Conservation (phyloP, 2,797 vertebrate genomes). For the Chrysolophus pictus region DNA sequence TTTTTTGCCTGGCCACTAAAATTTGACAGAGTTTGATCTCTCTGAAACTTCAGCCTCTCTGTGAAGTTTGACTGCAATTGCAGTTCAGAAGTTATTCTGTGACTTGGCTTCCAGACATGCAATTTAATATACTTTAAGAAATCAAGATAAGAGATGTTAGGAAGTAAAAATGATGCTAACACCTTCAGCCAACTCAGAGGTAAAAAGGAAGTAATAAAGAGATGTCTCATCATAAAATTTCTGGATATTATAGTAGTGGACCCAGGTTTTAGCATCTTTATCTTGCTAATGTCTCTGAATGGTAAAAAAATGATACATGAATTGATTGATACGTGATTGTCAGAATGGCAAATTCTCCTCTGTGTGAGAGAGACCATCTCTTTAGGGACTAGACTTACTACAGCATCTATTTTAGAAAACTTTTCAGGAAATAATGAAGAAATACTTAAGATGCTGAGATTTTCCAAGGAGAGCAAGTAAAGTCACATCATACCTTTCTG, state of each 20-base stretch:
- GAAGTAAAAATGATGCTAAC: background rate
- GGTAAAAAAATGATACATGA: background rate
- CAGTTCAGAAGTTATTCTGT: background rate
- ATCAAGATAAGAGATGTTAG: background rate
- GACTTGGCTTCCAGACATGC: background rate
- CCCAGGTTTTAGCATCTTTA: background rate
- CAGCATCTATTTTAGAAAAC: background rate
- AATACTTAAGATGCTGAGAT: slow-evolving; percentile 15
- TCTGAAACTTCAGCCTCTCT: background rate
- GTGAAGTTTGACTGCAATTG: background rate
- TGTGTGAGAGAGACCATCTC: background rate
- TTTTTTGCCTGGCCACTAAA: background rate
- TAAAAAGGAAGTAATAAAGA: background rate
- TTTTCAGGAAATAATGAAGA: background rate
- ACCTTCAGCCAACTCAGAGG: background rate
- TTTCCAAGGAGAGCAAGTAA: background rate
- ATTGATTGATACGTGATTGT: background rate
- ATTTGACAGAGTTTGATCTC: background rate
- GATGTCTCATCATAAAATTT: background rate
- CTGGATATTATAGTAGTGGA: background rate
- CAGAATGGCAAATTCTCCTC: background rate
- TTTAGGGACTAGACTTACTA: background rate
- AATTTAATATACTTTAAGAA: background rate
- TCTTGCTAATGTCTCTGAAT: background rate
- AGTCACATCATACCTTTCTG: slow-evolving; percentile 79